These are phyloP conservation scores for Eremophila alpestris DNA, from an alignment of 2,797 vertebrate genomes.

Conservation along the genomic window DNA sequence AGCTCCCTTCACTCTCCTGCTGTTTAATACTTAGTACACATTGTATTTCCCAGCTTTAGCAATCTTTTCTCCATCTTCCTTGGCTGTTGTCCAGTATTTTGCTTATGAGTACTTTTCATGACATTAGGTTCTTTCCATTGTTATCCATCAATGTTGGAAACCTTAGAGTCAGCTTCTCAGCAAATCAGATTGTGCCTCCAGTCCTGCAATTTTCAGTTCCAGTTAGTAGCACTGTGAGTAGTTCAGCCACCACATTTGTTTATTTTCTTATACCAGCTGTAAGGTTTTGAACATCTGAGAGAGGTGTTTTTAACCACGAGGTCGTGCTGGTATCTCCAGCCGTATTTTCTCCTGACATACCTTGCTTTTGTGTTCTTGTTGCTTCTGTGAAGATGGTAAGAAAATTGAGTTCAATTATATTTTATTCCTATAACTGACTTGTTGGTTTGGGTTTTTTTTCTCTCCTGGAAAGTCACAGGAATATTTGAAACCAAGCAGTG, in stretches of 20 bases:
- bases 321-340: not conserved
- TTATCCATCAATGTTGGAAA: not conserved
- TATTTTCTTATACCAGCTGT: not conserved
- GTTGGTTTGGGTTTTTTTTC: not conserved
- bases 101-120: not conserved
- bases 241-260: not conserved
- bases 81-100: not conserved
- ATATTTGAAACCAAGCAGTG: not conserved
- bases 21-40: not conserved
- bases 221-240: not conserved
- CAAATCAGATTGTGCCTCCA: not conserved
- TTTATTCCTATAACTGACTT: not conserved
- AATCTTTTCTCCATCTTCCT: not conserved
- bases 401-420: not conserved
- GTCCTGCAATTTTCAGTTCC: not conserved
- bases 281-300: not conserved
- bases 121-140: not conserved
- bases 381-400: not conserved
- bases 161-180: not conserved
- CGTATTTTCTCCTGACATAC: not conserved
- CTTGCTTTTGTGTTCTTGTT: not conserved
- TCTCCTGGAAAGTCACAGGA: not conserved
- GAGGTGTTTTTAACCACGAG: not conserved
- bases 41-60: not conserved
- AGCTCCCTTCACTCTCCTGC: not conserved